Evolutionary conservation across 1,140 invertebrate species (phyloP).

Genomic region (Phthorimaea operculella): DNA sequence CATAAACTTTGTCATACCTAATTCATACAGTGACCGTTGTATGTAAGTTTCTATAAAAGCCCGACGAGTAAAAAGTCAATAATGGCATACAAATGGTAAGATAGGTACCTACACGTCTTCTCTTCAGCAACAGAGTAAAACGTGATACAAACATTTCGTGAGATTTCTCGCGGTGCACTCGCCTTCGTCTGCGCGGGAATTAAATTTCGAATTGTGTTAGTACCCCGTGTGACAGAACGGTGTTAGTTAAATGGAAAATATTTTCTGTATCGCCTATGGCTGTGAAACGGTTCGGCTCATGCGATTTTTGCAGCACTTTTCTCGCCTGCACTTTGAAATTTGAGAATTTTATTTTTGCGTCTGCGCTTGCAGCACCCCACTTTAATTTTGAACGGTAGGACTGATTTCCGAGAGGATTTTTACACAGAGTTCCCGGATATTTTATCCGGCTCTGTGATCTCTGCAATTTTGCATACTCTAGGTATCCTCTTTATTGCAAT

Average conservation of each 20-base stretch:
- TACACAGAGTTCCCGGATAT: too few species aligned
- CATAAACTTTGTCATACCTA: too few species aligned
- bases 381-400: not conserved
- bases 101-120: too few species aligned
- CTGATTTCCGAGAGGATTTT: too few species aligned
- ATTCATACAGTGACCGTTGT: too few species aligned
- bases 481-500: too few species aligned
- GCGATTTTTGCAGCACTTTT: not conserved
- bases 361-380: not conserved
- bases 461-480: too few species aligned
- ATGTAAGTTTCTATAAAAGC: too few species aligned
- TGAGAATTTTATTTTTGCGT: not conserved
- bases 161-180: slow-evolving; percentile 13
- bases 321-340: not conserved
- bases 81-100: too few species aligned
- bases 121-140: too few species aligned
- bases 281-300: slow-evolving; percentile 2
- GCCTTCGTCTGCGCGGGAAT: slow-evolving; percentile 21
- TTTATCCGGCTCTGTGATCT: too few species aligned
- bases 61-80: too few species aligned
- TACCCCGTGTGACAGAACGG: slow-evolving; percentile 26
- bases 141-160: not conserved
- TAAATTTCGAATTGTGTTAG: slow-evolving; percentile 42
- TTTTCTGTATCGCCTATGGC: slow-evolving; percentile 39
- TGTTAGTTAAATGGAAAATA: slow-evolving; percentile 46